Evolutionary conservation across 2,797 vertebrate genomes (phyloP), one percentile per base, ranked within the genome.

Genomic region (Sebastes trivittatus): DNA sequence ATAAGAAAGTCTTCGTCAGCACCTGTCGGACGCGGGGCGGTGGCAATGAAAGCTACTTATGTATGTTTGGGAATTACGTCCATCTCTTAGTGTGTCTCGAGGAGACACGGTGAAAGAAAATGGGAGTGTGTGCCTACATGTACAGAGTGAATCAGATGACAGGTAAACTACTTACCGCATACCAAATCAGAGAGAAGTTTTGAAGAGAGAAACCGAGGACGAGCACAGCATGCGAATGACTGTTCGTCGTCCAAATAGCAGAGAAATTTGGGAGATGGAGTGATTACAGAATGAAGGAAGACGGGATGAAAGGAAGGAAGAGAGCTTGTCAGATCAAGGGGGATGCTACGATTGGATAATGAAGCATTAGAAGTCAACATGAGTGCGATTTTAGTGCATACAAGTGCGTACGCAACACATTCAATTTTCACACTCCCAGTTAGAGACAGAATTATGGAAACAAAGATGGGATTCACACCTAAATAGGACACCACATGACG

Each of bases 301-400:
- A 75, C 36, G 56, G 61, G 62, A 78, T 81, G 78, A 90, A 92
- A 88, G 61, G 65, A 69, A 64, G 60, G 76, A 78, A 77, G 80
- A 81, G 74, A 72, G 73, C 79, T 71, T 90, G 87, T 85, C 89
- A 90, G 88, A 89, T 89, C 72, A 91, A 93, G 71, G 80, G 32
- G 54, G 65, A 80, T 58, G 77, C 70, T 38, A 25, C 77, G 81
- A 90, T 85, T 90, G 87, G 89, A 93, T 90, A 90, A 89, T 89
- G 85, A 91, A 70, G 71, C 73, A 58, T 91, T 65, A 84, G 54
- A 81, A 89, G 79, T 88, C 79, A 75, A 85, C 68, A 85, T 60
- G 58, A 81, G 71, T 82, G 69, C 3, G 10, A 82, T 79, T 84
- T 83, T 70, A 65, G 32, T 14, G 30, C 22, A 22, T 38, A 34